Base-by-base conservation (phyloP, 1,140 invertebrate genomes). In the Zaprionus davidi region DNA sequence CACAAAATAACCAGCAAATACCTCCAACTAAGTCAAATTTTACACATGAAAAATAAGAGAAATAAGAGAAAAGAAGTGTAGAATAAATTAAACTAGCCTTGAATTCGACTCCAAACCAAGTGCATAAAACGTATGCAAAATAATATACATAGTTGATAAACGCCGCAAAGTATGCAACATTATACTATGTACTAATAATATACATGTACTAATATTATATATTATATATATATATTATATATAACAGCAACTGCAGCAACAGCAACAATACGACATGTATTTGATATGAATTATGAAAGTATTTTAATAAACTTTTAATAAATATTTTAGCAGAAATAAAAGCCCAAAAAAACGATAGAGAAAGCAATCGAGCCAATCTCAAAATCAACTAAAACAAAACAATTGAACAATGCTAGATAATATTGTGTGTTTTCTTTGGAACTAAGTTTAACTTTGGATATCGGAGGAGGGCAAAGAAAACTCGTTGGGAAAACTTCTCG, bases 301-400 rank as follows among this genome's bases (percentile, higher is more conserved):
- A 87, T 87, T 87, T 87, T 87, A 88, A 90, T 88, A 90, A 90
- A 88, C 81, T 88, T 88, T 88, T 88, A 90, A 88, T 88, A 88
- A 88, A 88, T 90, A 88, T 90, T 88, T 88, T 90, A 88, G 85
- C 82, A 85, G 84, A 90, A 68, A 68, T 69, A 71, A 60, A 67
- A 58, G 31, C 31, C 31, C 31, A 11, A n/a, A 64, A 72, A 82
- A 59, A 60, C 73, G 73, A 46, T 20, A 78, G 67, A 58, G 78
- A 70, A 2, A 55, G 67, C 22, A 56, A 41, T 15, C 46, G 57
- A 62, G 71, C 46, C 55, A 17, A 76, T 59, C 71, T 60, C 55
- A 26, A 55, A 60, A 64, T 59, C 12, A 71, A 31, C 38, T 51
- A 36, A 62, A 58, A 11, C 22, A 70, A 60, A 13, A 62, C 15